phyloP scores from a whole-genome alignment of 2,888 invertebrate species.

The Keiferia lycopersicella region DNA sequence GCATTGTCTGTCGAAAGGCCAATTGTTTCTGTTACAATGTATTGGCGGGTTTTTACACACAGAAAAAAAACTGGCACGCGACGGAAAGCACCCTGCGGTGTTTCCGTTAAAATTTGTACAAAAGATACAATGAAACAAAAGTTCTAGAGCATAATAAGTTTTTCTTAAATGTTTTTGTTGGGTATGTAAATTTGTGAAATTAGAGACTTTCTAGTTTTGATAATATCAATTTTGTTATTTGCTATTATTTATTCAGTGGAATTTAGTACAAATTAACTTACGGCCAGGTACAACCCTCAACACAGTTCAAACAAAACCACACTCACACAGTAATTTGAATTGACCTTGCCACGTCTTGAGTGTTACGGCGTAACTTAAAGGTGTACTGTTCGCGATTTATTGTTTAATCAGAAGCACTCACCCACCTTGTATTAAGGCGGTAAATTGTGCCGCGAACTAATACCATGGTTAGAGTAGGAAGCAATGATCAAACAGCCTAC shows the following conservation, averaged over 20 bases:
- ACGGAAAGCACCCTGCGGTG: conserved; percentile 17
- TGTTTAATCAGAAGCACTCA: conserved; percentile 75
- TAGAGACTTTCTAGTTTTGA: neutral
- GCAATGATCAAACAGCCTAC: neutral
- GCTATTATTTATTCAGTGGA: too few relatives aligned
- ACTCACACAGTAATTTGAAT: conserved; percentile 19
- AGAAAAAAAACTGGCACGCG: conserved; percentile 17
- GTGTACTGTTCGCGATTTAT: conserved; percentile 61
- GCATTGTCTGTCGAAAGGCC: conserved; percentile 11
- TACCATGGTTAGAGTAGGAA: conserved; percentile 14
- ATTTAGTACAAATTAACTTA: neutral
- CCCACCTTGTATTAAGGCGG: conserved; percentile 68
- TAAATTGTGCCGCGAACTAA: conserved; percentile 59
- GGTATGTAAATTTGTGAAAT: too few relatives aligned
- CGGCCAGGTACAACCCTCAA: neutral
- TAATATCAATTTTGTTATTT: neutral
- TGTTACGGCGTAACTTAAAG: conserved; percentile 38
- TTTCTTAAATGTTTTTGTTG: neutral
- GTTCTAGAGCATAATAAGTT: neutral
- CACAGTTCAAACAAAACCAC: neutral
- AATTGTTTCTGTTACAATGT: conserved; percentile 24
- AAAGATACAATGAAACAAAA: conserved; percentile 18
- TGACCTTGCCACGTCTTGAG: conserved; percentile 20
- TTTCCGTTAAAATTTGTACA: conserved; percentile 1
- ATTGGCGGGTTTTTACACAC: conserved; percentile 12